Evolutionary conservation across 1,140 invertebrate genomes (phyloP).

Genomic region (Ooceraea biroi): DNA sequence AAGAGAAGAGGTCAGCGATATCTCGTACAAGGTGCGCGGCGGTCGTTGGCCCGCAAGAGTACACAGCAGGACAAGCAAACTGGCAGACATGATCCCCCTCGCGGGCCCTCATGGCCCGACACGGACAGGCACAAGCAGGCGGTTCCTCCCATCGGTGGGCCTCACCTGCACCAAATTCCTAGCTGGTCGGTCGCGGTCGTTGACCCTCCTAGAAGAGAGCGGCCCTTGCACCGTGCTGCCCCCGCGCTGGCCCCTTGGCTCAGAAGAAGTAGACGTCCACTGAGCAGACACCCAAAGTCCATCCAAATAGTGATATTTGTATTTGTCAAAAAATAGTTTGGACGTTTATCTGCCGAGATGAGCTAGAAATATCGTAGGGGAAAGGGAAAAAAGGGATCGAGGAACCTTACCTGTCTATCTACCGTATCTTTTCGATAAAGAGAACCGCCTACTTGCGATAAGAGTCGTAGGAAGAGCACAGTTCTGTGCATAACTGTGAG

Average conservation of each 20-base stretch:
- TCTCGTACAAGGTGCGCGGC: slow-evolving; percentile 68
- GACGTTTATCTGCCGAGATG: background rate
- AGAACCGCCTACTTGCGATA: background rate
- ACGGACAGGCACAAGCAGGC: slow-evolving; percentile 67
- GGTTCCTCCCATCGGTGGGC: slow-evolving; percentile 77
- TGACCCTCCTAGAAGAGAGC: slow-evolving; percentile 70
- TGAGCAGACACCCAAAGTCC: background rate
- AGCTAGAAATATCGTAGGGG: background rate
- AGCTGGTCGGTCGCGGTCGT: slow-evolving; percentile 77
- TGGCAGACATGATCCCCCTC: slow-evolving; percentile 77
- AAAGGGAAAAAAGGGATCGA: too few species aligned
- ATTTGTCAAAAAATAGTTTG: slow-evolving; percentile 1
- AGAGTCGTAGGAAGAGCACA: too few species aligned
- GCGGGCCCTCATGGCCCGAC: slow-evolving; percentile 66
- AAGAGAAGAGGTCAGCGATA: slow-evolving; percentile 54
- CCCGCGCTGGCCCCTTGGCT: background rate
- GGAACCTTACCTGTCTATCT: background rate
- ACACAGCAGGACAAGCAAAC: slow-evolving; percentile 73
- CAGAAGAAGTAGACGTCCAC: slow-evolving; percentile 49
- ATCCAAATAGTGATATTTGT: background rate
- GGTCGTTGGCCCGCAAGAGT: slow-evolving; percentile 80
- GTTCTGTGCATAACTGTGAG: too few species aligned
- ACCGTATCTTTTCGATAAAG: background rate
- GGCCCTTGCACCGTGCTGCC: slow-evolving; percentile 46
- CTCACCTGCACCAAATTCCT: slow-evolving; percentile 86